These are phyloP conservation scores for Falco berigora DNA, from an alignment of 2,797 vertebrate species.

Conservation along the genomic window DNA sequence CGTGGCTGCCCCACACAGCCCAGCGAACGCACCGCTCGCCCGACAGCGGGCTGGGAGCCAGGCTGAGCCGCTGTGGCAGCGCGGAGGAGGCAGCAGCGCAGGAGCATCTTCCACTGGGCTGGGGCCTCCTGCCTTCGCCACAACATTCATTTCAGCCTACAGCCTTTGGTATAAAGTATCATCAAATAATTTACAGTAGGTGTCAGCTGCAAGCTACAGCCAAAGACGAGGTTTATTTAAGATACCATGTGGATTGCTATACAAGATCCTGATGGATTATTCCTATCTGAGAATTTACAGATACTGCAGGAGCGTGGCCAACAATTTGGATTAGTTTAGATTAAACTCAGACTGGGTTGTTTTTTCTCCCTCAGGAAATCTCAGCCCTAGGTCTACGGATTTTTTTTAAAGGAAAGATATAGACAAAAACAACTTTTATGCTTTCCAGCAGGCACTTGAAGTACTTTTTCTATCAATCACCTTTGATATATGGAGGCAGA, in stretches of 20 bases:
- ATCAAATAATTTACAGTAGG: conserved; percentile 12
- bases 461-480: conserved; percentile 64
- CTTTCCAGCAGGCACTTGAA: conserved; percentile 44
- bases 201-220: conserved; percentile 17
- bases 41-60: accelerated
- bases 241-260: conserved; percentile 2
- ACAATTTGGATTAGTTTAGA: conserved; percentile 60
- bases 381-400: neutral
- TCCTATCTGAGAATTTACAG: conserved; percentile 59
- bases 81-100: accelerated
- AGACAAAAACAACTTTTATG: conserved; percentile 16
- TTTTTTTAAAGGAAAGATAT: neutral
- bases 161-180: neutral
- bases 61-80: accelerated
- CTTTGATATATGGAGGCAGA: conserved; percentile 58
- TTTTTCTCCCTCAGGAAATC: conserved; percentile 46
- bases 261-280: conserved; percentile 55
- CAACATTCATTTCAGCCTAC: neutral
- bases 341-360: conserved; percentile 32
- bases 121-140: neutral
- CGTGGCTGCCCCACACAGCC: accelerated
- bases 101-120: neutral
- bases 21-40: neutral
- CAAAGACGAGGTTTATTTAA: conserved; percentile 50
- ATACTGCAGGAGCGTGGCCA: conserved; percentile 25